Percentiles rank a stretch among this genome's conserved stretches.
Conservation (phyloP, 2,797 vertebrate species). For the Typhlichthys subterraneus region DNA sequence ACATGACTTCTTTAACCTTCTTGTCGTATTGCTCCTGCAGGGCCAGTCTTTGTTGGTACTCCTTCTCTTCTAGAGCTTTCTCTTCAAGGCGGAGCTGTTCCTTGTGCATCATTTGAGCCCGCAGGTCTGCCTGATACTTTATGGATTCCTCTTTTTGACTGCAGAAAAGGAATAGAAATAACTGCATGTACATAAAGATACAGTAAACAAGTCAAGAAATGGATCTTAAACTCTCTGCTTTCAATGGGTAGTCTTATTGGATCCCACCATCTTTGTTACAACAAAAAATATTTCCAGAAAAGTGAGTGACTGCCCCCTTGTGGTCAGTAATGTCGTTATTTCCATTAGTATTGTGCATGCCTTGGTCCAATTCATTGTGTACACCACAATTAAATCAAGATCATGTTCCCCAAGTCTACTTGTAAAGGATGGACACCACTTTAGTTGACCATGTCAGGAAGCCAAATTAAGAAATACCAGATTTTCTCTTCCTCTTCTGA, state of each 20-base stretch:
- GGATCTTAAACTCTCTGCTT: no score
- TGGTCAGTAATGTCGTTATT: no score
- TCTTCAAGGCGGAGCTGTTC: constrained; percentile 56
- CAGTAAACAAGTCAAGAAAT: background rate
- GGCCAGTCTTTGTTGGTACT: constrained; percentile 59
- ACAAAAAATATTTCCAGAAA: no score
- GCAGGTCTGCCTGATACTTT: constrained; percentile 79
- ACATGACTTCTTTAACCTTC: constrained; percentile 73
- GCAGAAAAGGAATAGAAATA: constrained; percentile 20
- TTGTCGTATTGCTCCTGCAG: constrained; percentile 65
- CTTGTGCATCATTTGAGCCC: constrained; percentile 75
- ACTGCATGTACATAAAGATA: background rate
- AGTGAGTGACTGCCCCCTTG: no score
- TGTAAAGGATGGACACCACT: no score
- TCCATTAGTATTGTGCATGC: no score
- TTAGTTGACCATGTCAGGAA: no score
- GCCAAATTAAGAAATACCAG: constrained; percentile 64
- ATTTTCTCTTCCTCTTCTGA: constrained; percentile 71
- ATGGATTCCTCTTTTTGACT: constrained; percentile 68
- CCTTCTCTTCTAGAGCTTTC: constrained; percentile 66
- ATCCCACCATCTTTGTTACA: no score
- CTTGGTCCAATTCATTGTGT: no score
- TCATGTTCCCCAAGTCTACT: no score
- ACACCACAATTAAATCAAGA: no score
- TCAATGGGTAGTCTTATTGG: no score